These are phyloP conservation scores for Pocillopora meandrina DNA, from an alignment of 92 coral and sea anemone species.

Conservation along the genomic window DNA sequence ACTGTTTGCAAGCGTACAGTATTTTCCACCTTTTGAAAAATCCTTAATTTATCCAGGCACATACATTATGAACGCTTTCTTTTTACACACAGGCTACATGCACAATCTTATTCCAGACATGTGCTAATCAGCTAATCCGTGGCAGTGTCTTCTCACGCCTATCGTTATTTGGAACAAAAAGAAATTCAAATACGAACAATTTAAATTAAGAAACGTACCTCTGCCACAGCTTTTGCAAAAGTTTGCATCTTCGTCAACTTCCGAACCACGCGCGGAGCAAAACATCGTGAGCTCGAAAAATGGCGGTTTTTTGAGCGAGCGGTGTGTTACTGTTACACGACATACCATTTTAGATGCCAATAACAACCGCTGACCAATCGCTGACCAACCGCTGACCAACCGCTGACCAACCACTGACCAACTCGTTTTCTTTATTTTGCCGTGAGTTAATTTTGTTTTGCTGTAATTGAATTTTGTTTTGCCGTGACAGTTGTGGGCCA, in stretches of 20 bases:
- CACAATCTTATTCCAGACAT: constrained; percentile 11
- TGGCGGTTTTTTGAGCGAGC: background rate
- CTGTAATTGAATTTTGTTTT: background rate
- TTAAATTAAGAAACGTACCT: background rate
- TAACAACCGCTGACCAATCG: background rate
- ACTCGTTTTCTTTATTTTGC: background rate
- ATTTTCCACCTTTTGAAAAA: constrained; percentile 4
- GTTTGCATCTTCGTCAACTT: background rate
- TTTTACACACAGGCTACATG: constrained; percentile 12
- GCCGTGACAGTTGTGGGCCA: background rate
- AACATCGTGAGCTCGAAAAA: background rate
- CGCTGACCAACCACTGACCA: background rate
- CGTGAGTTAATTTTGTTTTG: background rate
- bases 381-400: constrained; percentile 6
- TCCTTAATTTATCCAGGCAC: background rate
- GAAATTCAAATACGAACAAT: background rate
- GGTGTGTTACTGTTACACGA: background rate
- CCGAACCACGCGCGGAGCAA: background rate
- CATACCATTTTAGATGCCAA: background rate
- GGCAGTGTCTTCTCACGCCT: constrained; percentile 4
- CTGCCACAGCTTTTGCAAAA: constrained; percentile 3
- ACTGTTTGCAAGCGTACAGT: background rate
- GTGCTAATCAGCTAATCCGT: background rate
- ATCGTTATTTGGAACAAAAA: background rate
- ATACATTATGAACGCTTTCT: background rate